Conservation (phyloP, 2,888 invertebrate genomes). For the Phorcus lineatus region DNA sequence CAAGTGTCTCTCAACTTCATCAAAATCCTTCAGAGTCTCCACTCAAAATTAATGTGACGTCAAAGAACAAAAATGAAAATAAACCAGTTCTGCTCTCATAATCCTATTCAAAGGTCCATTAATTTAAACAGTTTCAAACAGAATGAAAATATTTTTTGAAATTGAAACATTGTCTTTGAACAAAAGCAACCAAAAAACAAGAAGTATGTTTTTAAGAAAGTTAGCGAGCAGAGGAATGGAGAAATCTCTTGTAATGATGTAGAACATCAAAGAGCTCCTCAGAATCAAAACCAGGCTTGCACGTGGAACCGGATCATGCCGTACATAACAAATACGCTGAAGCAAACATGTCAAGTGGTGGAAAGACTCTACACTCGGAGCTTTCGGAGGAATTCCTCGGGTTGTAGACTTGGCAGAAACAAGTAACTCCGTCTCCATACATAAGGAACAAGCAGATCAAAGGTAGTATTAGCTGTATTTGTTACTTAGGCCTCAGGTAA, state of each 20-base stretch:
- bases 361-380: background rate
- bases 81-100: no score
- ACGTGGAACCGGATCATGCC: background rate
- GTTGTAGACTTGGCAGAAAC: background rate
- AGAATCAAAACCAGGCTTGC: constrained; percentile 8
- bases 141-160: no score
- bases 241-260: background rate
- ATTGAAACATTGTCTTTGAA: no score
- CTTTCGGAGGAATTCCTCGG: background rate
- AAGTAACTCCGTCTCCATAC: background rate
- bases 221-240: background rate
- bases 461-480: constrained; percentile 3
- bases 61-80: no score
- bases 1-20: no score
- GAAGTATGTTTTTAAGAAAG: no score
- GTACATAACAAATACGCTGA: constrained; percentile 4
- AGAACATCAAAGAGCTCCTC: background rate
- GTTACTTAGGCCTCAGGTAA: background rate
- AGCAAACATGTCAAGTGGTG: constrained; percentile 17
- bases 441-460: background rate
- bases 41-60: no score
- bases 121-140: no score
- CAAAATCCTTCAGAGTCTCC: no score
- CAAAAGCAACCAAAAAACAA: no score
- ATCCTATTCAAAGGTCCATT: no score